Conservation (phyloP, 2,888 invertebrate species). For the Plusia festucae region DNA sequence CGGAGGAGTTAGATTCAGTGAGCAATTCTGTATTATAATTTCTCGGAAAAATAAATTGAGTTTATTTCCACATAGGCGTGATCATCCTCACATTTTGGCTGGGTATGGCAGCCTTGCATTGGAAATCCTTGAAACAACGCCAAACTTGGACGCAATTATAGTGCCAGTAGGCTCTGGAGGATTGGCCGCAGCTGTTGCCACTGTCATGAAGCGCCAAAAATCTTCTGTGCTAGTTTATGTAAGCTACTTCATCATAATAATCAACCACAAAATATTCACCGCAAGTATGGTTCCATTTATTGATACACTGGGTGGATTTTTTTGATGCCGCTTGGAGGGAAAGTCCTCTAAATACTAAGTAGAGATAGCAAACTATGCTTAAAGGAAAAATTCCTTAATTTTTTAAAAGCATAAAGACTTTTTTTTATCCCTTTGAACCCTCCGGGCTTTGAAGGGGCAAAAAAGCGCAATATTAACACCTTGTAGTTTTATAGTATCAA, state of each 20-base stretch:
- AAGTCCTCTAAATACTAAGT: no score
- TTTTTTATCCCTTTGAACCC: no score
- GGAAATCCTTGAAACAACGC: conserved; percentile 96
- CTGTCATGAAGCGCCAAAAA: conserved; percentile 95
- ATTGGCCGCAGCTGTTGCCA: conserved; percentile 95
- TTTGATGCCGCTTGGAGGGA: no score
- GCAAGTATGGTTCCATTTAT: no score
- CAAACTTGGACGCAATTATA: conserved; percentile 95
- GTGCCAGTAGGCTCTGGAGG: conserved; percentile 98
- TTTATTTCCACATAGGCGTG: conserved; percentile 91
- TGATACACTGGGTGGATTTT: no score
- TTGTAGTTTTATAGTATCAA: no score
- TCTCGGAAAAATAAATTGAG: not conserved
- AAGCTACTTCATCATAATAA: conserved; percentile 73
- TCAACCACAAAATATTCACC: no score
- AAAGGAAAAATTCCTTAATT: no score
- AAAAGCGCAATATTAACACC: no score
- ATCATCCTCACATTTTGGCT: conserved; percentile 97
- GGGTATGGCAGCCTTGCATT: conserved; percentile 97
- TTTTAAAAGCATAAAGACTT: no score
- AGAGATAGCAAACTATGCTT: no score
- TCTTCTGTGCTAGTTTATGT: conserved; percentile 96
- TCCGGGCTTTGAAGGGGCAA: no score
- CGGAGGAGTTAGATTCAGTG: not conserved
- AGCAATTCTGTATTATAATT: not conserved